phyloP scores from a whole-genome alignment of 1,140 invertebrate genomes.

The Zaprionus capensis region DNA sequence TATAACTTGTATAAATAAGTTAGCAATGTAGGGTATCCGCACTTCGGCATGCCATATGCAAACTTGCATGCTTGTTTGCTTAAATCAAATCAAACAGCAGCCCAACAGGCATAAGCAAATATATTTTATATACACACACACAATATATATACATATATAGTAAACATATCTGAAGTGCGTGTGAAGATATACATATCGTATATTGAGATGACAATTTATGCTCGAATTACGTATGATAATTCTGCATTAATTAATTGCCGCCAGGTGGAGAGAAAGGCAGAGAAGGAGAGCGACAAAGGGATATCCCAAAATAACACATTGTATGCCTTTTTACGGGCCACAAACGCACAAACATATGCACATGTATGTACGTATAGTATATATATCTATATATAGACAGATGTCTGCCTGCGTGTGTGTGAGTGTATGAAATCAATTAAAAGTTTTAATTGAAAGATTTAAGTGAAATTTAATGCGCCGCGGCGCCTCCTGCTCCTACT shows the following conservation, averaged over 20 bases:
- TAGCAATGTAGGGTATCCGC: too few species aligned
- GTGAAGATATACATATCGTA: neutral
- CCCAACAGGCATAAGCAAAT: neutral
- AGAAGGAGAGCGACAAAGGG: neutral
- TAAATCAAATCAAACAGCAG: slow-evolving; percentile 33
- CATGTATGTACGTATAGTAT: neutral
- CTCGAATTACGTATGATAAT: slow-evolving; percentile 14
- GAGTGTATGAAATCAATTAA: slow-evolving; percentile 71
- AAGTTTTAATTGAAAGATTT: slow-evolving; percentile 78
- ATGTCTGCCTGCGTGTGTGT: slow-evolving; percentile 20
- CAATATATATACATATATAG: neutral
- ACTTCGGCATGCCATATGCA: too few species aligned
- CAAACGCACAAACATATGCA: slow-evolving; percentile 5
- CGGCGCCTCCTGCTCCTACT: neutral
- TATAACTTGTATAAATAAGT: too few species aligned
- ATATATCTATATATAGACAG: neutral
- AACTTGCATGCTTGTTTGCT: neutral
- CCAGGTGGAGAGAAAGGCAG: neutral
- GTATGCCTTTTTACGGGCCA: slow-evolving; percentile 40
- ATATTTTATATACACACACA: neutral
- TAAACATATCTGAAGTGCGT: neutral
- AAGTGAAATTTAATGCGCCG: slow-evolving; percentile 64
- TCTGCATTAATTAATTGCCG: slow-evolving; percentile 39
- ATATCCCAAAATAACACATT: slow-evolving; percentile 32
- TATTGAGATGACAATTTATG: slow-evolving; percentile 35